Evolutionary conservation across 2,888 invertebrate genomes (phyloP).

Genomic region (Cantharis lateralis): DNA sequence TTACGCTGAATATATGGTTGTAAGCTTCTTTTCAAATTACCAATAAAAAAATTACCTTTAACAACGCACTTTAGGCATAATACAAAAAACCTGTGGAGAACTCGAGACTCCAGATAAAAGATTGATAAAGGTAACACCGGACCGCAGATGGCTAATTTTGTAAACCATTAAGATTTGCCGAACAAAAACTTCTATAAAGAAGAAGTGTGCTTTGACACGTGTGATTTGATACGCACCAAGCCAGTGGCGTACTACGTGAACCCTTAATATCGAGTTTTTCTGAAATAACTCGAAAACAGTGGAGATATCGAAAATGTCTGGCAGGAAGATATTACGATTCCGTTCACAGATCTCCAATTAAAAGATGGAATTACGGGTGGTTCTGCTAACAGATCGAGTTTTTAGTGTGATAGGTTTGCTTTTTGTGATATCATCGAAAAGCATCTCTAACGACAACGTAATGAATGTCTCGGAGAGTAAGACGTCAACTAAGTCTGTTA

Average conservation of each 20-base stretch:
- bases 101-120: not conserved
- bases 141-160: not conserved
- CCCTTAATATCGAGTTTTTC: too few relatives aligned
- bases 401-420: conserved; percentile 7
- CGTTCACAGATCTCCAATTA: not conserved
- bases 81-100: not conserved
- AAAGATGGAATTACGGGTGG: conserved; percentile 3
- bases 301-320: too few relatives aligned
- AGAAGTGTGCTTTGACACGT: not conserved
- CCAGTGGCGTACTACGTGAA: too few relatives aligned
- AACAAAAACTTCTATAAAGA: not conserved
- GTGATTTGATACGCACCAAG: not conserved
- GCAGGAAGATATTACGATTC: not conserved
- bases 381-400: conserved; percentile 19
- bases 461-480: conserved; percentile 18
- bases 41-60: not conserved
- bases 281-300: too few relatives aligned
- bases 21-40: not conserved
- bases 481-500: conserved; percentile 24
- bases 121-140: not conserved
- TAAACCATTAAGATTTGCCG: not conserved
- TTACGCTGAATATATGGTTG: not conserved
- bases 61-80: not conserved
- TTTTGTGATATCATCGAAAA: conserved; percentile 2
- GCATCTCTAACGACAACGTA: conserved; percentile 16